Base-by-base conservation (phyloP, 2,888 invertebrate genomes). In the Lithophane semibrunnea region DNA sequence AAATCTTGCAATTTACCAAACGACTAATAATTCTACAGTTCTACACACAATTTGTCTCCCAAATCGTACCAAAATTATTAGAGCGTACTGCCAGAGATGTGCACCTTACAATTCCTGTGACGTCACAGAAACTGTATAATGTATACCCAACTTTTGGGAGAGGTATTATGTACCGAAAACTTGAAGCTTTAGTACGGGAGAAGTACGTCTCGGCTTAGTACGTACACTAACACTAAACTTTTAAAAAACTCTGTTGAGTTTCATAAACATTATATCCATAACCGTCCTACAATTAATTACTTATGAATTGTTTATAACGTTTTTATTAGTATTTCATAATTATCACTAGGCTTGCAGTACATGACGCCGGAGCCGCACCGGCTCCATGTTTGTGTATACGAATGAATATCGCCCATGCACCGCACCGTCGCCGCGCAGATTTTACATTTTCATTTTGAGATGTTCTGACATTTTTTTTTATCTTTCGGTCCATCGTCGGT, bases 141-240 rank as follows among this genome's bases (percentile, higher is more conserved):
- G 47, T 78, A 67, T 60, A 70, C 73, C 44, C 16, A 82, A 82
- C 78, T 82, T 78, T 24, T 60, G 61, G 52, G 42, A 58, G 47
- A 47, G 69, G 81, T 82, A 78, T 82, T 82, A 82, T 82, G 65
- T 67, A 60, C 69, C 67, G 52, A 73, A 81, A 82, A 82, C 61
- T 82, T 77, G 67, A 70, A 60, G 77, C 77, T 65, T 77, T 69
- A 69, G 18, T 56, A 67, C 56, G 16, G 52, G n/a, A 37, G 37
- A 13, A 71, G 66, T 69, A 69, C 70, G 63, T 21, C 44, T 52
- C 70, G 61, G 61, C 82, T 76, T 52, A 76, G 54, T 24, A 58
- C 1, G 18, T 47, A 72, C 21, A 54, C 44, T 81, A 54, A 49
- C 54, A 52, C 52, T 21, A 10, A 75, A 75, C 42, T 77, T 76